Conservation (phyloP, 2,888 invertebrate species). For the Andrena praecox region DNA sequence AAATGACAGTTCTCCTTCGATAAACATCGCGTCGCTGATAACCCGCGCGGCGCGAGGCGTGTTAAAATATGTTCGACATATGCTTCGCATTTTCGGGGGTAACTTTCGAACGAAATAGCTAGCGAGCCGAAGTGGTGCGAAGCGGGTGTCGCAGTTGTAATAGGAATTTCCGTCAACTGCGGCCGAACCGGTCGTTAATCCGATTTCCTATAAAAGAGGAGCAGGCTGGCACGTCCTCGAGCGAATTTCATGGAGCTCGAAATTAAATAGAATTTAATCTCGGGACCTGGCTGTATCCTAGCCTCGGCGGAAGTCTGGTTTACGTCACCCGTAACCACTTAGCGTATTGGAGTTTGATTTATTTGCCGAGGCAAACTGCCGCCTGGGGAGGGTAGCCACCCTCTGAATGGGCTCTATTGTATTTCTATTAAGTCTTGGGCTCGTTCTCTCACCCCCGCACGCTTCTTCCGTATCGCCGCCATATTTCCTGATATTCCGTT, state of each 20-base stretch:
- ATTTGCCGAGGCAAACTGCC: constrained; percentile 81
- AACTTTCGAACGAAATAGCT: neutral
- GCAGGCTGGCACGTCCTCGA: constrained; percentile 39
- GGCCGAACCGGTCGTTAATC: constrained; percentile 54
- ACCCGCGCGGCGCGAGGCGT: too few relatives aligned
- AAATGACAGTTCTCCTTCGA: too few relatives aligned
- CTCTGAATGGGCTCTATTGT: constrained; percentile 80
- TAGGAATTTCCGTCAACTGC: constrained; percentile 18
- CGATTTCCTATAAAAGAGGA: constrained; percentile 60
- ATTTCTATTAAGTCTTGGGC: constrained; percentile 80
- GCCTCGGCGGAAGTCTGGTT: constrained; percentile 79
- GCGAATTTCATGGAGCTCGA: constrained; percentile 68
- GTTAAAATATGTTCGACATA: neutral
- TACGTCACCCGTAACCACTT: constrained; percentile 84
- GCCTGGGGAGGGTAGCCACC: constrained; percentile 79
- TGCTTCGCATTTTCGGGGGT: neutral
- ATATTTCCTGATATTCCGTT: constrained; percentile 42
- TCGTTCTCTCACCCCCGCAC: constrained; percentile 63
- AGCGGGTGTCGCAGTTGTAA: constrained; percentile 7
- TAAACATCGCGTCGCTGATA: too few relatives aligned
- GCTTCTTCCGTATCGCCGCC: constrained; percentile 54
- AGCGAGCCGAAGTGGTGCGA: neutral
- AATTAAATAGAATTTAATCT: constrained; percentile 84
- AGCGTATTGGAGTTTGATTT: constrained; percentile 85
- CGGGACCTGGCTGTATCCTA: constrained; percentile 56